Percentiles rank a stretch among this genome's conserved stretches.
Evolutionary conservation across 2,797 vertebrate species (phyloP).

Genomic region (Pipistrellus pipistrellus): DNA sequence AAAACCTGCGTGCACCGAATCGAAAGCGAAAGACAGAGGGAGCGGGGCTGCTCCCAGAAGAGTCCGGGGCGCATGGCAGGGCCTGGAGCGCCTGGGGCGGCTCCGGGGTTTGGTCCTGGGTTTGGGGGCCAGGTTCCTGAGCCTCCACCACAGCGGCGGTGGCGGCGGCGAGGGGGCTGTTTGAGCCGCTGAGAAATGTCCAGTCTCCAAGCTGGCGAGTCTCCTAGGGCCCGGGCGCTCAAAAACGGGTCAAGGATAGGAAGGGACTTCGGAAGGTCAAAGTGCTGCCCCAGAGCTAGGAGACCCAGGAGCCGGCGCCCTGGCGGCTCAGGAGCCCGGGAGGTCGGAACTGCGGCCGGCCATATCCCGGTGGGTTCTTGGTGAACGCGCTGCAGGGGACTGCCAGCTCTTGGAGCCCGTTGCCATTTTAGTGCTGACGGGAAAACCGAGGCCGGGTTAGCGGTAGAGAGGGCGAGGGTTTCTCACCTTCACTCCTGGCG

Average conservation of each 20-base stretch:
- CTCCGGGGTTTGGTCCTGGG: rapidly evolving
- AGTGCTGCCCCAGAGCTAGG: background rate
- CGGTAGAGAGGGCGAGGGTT: background rate
- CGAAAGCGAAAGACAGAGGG: constrained; percentile 80
- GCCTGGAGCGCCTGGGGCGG: background rate
- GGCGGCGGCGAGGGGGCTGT: background rate
- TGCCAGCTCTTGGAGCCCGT: rapidly evolving
- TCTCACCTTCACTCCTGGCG: background rate
- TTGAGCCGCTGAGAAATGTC: background rate
- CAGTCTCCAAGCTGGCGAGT: background rate
- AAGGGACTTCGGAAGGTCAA: rapidly evolving
- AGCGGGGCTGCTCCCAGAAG: background rate
- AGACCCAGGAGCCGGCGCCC: no score
- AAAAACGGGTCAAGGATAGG: background rate
- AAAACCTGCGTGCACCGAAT: constrained; percentile 73
- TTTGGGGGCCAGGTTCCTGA: rapidly evolving
- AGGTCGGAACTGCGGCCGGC: background rate
- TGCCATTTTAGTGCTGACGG: background rate
- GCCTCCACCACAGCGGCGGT: background rate
- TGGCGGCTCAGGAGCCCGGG: background rate
- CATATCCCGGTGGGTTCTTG: background rate
- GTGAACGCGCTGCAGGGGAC: background rate
- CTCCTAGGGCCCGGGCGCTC: background rate
- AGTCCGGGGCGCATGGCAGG: background rate
- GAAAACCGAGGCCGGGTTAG: background rate